These are phyloP conservation scores for Natator depressus DNA, from an alignment of 2,113 vertebrate species.

Conservation along the genomic window DNA sequence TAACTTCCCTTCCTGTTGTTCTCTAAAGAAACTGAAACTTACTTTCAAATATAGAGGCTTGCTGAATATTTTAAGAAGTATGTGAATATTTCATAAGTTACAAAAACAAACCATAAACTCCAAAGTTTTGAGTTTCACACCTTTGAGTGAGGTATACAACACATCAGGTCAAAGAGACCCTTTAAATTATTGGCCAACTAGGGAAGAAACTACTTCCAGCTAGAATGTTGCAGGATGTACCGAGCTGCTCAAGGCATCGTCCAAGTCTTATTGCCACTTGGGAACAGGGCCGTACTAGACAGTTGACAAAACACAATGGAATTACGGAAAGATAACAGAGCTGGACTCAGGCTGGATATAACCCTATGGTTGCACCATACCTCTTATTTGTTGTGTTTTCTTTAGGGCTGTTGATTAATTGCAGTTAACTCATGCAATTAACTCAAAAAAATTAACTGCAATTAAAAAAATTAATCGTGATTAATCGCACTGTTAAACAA, in stretches of 20 bases:
- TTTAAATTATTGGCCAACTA: background rate
- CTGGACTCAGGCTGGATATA: background rate
- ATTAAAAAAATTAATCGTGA: too few species aligned
- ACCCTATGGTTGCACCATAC: background rate
- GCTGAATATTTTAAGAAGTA: background rate
- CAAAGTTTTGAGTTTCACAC: background rate
- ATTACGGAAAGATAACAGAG: background rate
- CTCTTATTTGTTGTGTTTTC: background rate
- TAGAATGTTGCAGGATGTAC: background rate
- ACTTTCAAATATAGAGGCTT: background rate
- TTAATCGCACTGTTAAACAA: too few species aligned
- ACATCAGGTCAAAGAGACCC: background rate
- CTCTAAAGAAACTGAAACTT: background rate
- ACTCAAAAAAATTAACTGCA: too few species aligned
- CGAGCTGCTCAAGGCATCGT: accelerated
- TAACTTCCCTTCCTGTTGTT: background rate
- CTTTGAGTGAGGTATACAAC: background rate
- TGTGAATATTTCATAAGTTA: background rate
- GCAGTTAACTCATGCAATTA: too few species aligned
- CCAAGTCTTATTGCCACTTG: background rate
- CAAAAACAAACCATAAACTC: background rate
- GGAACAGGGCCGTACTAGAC: background rate
- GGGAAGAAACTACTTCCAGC: background rate
- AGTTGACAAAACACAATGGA: background rate
- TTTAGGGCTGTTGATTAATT: too few species aligned